Evolutionary conservation across 2,888 invertebrate species (phyloP), one percentile per base, ranked within the genome.

Genomic region (Drosophila niveifrons): DNA sequence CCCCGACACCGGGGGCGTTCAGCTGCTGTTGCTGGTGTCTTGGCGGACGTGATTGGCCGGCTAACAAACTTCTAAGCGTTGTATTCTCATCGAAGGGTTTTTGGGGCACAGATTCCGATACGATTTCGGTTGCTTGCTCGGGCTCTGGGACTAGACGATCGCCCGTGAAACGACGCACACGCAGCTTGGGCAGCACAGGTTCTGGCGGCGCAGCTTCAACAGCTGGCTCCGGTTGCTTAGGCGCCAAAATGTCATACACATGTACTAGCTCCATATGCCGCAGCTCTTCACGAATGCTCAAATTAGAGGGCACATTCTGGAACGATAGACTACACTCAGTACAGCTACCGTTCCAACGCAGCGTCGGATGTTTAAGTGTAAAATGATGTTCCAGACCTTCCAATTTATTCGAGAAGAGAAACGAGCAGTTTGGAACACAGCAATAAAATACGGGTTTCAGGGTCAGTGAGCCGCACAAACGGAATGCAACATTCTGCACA

Each of bases 311-410:
- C 13, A 10, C 8, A 6, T 4, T n/a, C n/a, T 36, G 28, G 2
- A 79, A 28, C 17, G 82, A 66, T 2, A 58, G 31, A 80, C 93
- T 92, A 74, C 94, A 94, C 10, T 93, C 75, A 53, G 82, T 90
- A 80, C 94, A 95, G 78, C 92, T 93, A 1, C 95, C 95, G 68
- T 93, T 93, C 94, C 95, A 95, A 18, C 85, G 89, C 29, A 93
- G 93, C n/a, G 66, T 52, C 0, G 82, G 75, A 79, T 93, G 93
- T 0, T 91, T 89, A n/a, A 61, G 47, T 2, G 78, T 57, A 51
- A 91, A 89, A 70, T 93, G 93, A 53, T 80, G 88, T 36, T 91
- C 83, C 7, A 93, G 75, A 0, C 91, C 90, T 39, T 90, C 78
- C 2, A 90, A 70, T 31, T 91, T 89, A 51, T 90, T 87, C 0